Evolutionary conservation across 2,797 vertebrate species (phyloP).

Genomic region (Melanotaenia trifasciata): DNA sequence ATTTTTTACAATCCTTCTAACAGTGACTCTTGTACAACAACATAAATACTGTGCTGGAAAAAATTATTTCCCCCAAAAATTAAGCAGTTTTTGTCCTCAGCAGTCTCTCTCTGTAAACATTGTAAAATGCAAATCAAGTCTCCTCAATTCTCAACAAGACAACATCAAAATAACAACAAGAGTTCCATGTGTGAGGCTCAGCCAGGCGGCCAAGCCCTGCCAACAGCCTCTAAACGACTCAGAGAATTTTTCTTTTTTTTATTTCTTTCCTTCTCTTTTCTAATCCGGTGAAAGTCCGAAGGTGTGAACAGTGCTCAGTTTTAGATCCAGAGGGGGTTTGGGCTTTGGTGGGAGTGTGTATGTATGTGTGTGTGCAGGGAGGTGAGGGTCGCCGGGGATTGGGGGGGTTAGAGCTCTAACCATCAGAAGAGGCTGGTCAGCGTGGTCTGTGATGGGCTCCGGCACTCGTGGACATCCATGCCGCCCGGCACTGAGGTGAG

Average conservation of each 20-base stretch:
- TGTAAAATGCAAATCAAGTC: constrained; percentile 82
- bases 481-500: constrained; percentile 92
- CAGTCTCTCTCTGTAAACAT: constrained; percentile 85
- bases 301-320: constrained; percentile 64
- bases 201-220: constrained; percentile 84
- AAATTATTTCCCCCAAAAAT: constrained; percentile 73
- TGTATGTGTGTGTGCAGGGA: neutral
- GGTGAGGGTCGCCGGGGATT: constrained; percentile 2
- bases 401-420: constrained; percentile 56
- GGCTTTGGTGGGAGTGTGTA: neutral
- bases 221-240: constrained; percentile 92
- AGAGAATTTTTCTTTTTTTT: constrained; percentile 71
- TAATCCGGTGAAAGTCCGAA: constrained; percentile 56
- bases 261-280: constrained; percentile 73
- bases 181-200: constrained; percentile 83
- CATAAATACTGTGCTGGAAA: constrained; percentile 96
- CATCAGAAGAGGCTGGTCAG: constrained; percentile 99
- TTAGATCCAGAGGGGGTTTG: constrained; percentile 49
- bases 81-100: constrained; percentile 69
- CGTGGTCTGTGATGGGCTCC: constrained; percentile 97
- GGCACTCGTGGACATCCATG: constrained; percentile 95
- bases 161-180: constrained; percentile 81
- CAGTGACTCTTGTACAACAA: constrained; percentile 95
- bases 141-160: constrained; percentile 84
- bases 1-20: constrained; percentile 88